A percentile compares a stretch with the other conserved stretches of the same genome.
Evolutionary conservation across 2,113 vertebrate species (phyloP).

Genomic region (Craseonycteris thonglongyai): DNA sequence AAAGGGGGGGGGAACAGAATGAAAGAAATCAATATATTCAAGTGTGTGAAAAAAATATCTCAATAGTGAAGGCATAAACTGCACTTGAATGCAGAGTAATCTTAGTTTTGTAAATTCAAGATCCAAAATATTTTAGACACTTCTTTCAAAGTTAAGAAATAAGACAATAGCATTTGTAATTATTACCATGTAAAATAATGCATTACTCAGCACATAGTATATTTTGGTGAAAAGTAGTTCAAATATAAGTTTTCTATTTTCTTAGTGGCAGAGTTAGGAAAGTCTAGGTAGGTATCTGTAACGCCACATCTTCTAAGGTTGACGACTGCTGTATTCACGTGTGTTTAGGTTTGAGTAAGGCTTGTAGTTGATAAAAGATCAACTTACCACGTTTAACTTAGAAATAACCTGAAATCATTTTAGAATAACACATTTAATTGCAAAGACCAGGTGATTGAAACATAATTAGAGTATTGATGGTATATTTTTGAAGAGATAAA

Average conservation of each 20-base stretch:
- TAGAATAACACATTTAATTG: background rate
- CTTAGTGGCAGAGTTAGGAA: background rate
- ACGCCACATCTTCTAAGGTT: background rate
- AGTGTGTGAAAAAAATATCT: slow-evolving; percentile 8
- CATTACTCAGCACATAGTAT: background rate
- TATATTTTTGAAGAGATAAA: slow-evolving; percentile 67
- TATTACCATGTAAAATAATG: background rate
- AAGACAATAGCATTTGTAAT: background rate
- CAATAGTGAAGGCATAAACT: background rate
- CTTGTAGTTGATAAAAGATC: background rate
- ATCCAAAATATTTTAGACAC: slow-evolving; percentile 1
- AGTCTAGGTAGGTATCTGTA: background rate
- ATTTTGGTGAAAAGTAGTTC: background rate
- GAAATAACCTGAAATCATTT: slow-evolving; percentile 13
- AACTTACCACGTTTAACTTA: background rate
- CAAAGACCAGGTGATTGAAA: slow-evolving; percentile 62
- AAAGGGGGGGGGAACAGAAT: slow-evolving; percentile 15
- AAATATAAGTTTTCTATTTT: background rate
- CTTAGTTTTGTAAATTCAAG: slow-evolving; percentile 2
- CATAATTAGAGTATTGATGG: slow-evolving; percentile 56
- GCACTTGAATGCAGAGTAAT: background rate
- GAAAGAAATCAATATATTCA: slow-evolving; percentile 24
- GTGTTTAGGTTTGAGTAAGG: background rate
- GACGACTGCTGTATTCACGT: background rate
- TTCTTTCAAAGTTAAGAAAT: slow-evolving; percentile 18